Conservation (phyloP, 2,113 vertebrate genomes). For the Chionis minor region DNA sequence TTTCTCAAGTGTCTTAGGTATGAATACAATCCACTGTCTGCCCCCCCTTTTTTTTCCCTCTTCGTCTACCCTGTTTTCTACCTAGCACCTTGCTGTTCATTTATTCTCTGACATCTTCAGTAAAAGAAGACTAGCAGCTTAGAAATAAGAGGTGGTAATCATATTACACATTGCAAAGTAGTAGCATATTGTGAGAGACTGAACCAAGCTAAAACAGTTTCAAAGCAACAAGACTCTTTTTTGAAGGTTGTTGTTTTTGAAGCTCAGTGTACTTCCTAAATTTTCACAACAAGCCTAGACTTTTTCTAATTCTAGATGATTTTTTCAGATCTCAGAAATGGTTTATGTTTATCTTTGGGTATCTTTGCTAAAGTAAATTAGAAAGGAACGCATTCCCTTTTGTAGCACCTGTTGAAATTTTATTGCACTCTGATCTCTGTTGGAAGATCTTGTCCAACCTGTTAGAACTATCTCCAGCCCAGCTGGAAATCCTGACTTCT, state of each 20-base stretch:
- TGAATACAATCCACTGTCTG: neutral
- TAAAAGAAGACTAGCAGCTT: neutral
- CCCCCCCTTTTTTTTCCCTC: neutral
- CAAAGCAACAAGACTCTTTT: neutral
- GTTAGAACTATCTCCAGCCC: neutral
- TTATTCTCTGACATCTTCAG: neutral
- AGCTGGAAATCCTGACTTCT: neutral
- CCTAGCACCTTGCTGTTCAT: neutral
- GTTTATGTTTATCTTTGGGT: neutral
- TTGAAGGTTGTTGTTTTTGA: neutral
- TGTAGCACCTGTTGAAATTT: neutral
- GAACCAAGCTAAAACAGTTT: neutral
- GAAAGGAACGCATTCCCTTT: neutral
- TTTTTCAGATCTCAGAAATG: neutral
- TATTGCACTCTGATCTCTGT: neutral
- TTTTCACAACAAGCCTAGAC: neutral
- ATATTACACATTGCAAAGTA: neutral
- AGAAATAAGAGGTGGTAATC: neutral
- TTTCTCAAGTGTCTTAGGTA: neutral
- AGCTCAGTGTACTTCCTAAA: neutral
- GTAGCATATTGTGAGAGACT: neutral
- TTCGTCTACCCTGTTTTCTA: neutral
- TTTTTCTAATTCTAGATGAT: neutral
- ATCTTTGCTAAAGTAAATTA: neutral
- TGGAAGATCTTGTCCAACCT: neutral